Base-by-base conservation (phyloP, 1,140 invertebrate genomes). In the Micrasema minimum region DNA sequence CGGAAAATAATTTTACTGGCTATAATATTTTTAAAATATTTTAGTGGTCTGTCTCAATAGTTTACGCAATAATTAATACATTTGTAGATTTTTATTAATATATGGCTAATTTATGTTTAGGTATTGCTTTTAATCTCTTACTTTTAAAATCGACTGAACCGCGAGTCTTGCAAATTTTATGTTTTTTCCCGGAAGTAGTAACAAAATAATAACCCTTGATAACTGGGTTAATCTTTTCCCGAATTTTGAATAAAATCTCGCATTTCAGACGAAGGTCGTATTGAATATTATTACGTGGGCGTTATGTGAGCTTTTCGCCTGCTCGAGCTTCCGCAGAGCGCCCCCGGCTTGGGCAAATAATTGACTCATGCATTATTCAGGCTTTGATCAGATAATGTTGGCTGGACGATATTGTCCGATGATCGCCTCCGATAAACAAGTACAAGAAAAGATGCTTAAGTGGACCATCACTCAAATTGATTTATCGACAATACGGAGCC, bases 311-410 rank as follows among this genome's bases (percentile, higher is more conserved):
- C 16, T 50, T 48, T 37, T 48, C 43, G 45, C 64, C 11, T 16
- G 37, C 45, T 18, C 11, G 10, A 38, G 37, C 66, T 68, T 48
- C 41, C 20, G n/a, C 23, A 43, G 18, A 50, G 50, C 50, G 20
- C 53, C 22, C 46, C 22, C 11, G 50, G 53, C 48, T 45, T 55
- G 37, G 46, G 50, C 50, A 64, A 71, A 71, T 71, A 71, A 71
- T 71, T 71, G 69, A 38, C 48, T 71, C 35, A 65, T 71, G 59
- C 59, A 71, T 71, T 64, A 71, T 71, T 71, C 69, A 71, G 37
- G 53, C 59, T 61, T 61, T 65, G 50, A 62, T 72, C 65, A 62
- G 59, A 62, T 72, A 61, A 50, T 61, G 71, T 68, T 72, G 46
- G 46, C 37, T 37, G 65, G 37, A 38, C 53, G 41, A 62, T 41